Conservation (phyloP, 1,140 invertebrate species). For the Drosophila fuyamai region DNA sequence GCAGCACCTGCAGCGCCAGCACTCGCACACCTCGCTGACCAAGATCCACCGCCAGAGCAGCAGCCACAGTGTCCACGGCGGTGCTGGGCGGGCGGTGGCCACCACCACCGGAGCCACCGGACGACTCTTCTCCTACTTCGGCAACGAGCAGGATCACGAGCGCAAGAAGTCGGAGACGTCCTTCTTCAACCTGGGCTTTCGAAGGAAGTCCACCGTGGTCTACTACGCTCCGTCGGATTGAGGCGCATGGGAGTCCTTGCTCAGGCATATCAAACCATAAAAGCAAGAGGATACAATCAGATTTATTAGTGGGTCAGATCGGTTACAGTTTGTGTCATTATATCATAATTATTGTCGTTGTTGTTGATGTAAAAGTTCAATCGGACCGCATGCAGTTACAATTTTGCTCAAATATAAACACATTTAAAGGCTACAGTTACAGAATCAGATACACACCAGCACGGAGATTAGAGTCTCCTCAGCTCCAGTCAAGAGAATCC, state of each 20-base stretch:
- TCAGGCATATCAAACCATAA: slow-evolving; percentile 50
- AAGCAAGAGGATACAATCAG: slow-evolving; percentile 55
- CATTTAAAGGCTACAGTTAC: slow-evolving; percentile 51
- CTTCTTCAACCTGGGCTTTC: slow-evolving; percentile 81
- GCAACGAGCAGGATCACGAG: slow-evolving; percentile 78
- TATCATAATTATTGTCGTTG: slow-evolving; percentile 55
- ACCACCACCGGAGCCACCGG: slow-evolving; percentile 53
- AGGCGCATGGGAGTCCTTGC: neutral
- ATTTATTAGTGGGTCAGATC: slow-evolving; percentile 11
- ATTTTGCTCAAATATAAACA: slow-evolving; percentile 78
- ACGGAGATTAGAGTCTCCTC: slow-evolving; percentile 29
- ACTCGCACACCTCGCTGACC: slow-evolving; percentile 73
- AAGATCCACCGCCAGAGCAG: slow-evolving; percentile 76
- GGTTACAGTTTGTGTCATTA: slow-evolving; percentile 20
- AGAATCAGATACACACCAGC: slow-evolving; percentile 36
- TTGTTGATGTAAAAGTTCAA: slow-evolving; percentile 72
- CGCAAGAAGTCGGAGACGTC: slow-evolving; percentile 83
- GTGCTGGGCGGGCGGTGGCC: slow-evolving; percentile 31
- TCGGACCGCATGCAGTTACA: slow-evolving; percentile 66
- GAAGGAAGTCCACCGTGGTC: slow-evolving; percentile 80
- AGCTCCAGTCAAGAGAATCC: slow-evolving; percentile 16
- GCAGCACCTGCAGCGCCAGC: slow-evolving; percentile 72
- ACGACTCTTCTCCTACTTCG: slow-evolving; percentile 79
- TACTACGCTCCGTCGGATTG: slow-evolving; percentile 76
- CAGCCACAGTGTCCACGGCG: slow-evolving; percentile 65